phyloP scores from a whole-genome alignment of 2,888 invertebrate species.

The Embidobia sp. region DNA sequence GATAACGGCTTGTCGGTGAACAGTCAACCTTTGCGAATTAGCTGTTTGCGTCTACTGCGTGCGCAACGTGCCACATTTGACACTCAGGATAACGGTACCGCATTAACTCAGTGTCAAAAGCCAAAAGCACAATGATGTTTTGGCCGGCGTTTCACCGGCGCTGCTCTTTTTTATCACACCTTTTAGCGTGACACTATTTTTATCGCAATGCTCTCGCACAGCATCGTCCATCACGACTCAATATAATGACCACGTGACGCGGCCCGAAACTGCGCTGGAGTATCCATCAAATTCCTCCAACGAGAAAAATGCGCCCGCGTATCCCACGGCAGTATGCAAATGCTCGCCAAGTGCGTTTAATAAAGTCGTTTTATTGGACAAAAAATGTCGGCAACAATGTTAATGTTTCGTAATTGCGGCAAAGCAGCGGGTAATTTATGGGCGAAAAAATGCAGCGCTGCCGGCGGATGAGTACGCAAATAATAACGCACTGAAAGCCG shows the following conservation, averaged over 20 bases:
- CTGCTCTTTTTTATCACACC: conserved; percentile 16
- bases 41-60: conserved; percentile 9
- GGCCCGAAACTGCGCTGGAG: neutral
- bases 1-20: conserved; percentile 52
- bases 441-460: neutral
- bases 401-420: conserved; percentile 28
- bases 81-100: conserved; percentile 41
- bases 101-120: conserved; percentile 10
- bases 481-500: conserved; percentile 59
- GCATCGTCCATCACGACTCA: conserved; percentile 5
- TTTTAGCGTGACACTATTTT: conserved; percentile 22
- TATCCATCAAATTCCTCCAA: conserved; percentile 7
- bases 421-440: conserved; percentile 19
- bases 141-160: conserved; percentile 2
- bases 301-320: neutral
- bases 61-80: conserved; percentile 28
- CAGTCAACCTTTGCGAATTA: conserved; percentile 22
- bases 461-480: conserved; percentile 9
- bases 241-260: conserved; percentile 5
- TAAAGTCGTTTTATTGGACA: conserved; percentile 22
- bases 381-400: conserved; percentile 15
- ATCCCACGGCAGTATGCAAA: conserved; percentile 14
- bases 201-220: neutral
- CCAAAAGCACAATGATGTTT: conserved; percentile 41
- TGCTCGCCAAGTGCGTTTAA: conserved; percentile 4